These are phyloP conservation scores for Leucosticte australis DNA, from an alignment of 2,113 vertebrate genomes.

Conservation along the genomic window DNA sequence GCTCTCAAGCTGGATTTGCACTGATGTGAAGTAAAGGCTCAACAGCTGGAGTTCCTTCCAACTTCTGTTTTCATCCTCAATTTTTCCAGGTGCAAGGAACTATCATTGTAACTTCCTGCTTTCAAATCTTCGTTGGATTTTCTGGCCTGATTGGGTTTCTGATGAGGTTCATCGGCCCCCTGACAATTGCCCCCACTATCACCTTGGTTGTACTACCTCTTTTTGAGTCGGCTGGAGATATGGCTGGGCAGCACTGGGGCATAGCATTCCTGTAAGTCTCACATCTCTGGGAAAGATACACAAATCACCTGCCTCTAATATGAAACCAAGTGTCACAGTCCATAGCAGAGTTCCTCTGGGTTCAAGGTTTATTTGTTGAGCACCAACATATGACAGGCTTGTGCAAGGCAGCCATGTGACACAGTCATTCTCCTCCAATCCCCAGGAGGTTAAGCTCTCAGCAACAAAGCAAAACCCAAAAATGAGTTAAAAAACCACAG, in stretches of 20 bases:
- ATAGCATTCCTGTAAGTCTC: slow-evolving; percentile 84
- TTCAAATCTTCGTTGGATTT: slow-evolving; percentile 92
- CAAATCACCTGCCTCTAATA: neutral
- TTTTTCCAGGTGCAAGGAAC: slow-evolving; percentile 87
- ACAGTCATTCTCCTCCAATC: neutral
- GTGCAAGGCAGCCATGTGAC: neutral
- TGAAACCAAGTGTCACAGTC: neutral
- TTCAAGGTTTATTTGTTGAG: neutral
- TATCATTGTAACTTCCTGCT: slow-evolving; percentile 90
- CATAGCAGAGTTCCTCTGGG: neutral
- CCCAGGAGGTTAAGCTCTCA: neutral
- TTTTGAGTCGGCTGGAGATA: slow-evolving; percentile 83
- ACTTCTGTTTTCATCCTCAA: neutral
- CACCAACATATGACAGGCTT: neutral
- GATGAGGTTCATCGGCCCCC: slow-evolving; percentile 91
- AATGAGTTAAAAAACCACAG: neutral
- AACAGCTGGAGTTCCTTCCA: neutral
- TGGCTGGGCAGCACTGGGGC: slow-evolving; percentile 92
- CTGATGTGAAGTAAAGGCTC: neutral
- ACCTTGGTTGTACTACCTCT: slow-evolving; percentile 89
- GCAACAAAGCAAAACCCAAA: neutral
- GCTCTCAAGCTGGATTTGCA: neutral
- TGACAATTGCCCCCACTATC: slow-evolving; percentile 96
- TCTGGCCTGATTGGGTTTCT: slow-evolving; percentile 92
- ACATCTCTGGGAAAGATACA: neutral